Percentiles rank a stretch among this genome's conserved stretches.
These are phyloP conservation scores for Holocentrus rufus DNA, from an alignment of 2,797 vertebrate genomes.

Conservation along the genomic window DNA sequence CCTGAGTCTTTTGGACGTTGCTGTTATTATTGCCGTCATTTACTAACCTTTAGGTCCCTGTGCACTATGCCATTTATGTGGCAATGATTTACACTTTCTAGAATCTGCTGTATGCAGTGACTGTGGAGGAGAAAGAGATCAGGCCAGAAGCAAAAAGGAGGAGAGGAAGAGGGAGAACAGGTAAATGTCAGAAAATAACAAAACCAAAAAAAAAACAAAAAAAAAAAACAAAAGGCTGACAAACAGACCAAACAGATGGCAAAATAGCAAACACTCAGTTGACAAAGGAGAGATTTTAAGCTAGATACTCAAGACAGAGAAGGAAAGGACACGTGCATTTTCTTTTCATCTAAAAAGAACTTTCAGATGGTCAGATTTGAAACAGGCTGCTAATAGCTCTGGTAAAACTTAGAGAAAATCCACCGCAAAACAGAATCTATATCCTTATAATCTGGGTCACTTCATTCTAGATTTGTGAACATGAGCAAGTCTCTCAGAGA, in stretches of 20 bases:
- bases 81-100: slow-evolving; percentile 99
- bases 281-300: background rate
- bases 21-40: slow-evolving; percentile 45
- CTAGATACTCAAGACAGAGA: slow-evolving; percentile 6
- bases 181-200: slow-evolving; percentile 54
- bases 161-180: slow-evolving; percentile 67
- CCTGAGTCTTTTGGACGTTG: slow-evolving; percentile 31
- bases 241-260: slow-evolving; percentile 36
- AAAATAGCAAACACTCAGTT: slow-evolving; percentile 19
- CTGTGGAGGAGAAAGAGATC: slow-evolving; percentile 80
- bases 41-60: slow-evolving; percentile 99
- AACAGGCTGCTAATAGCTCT: background rate
- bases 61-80: slow-evolving; percentile 97
- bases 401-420: slow-evolving; percentile 31
- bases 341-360: background rate
- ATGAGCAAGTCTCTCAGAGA: background rate
- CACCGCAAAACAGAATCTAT: slow-evolving; percentile 42
- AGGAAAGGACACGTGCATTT: slow-evolving; percentile 26
- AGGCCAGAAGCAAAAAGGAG: slow-evolving; percentile 58
- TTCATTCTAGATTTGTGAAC: background rate
- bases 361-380: background rate
- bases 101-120: slow-evolving; percentile 99
- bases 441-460: background rate
- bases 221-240: slow-evolving; percentile 36
- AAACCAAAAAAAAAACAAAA: too few relatives aligned